Evolutionary conservation across 2,797 vertebrate genomes (phyloP), one percentile per base, ranked within the genome.

Genomic region (Sitta carolinensis): DNA sequence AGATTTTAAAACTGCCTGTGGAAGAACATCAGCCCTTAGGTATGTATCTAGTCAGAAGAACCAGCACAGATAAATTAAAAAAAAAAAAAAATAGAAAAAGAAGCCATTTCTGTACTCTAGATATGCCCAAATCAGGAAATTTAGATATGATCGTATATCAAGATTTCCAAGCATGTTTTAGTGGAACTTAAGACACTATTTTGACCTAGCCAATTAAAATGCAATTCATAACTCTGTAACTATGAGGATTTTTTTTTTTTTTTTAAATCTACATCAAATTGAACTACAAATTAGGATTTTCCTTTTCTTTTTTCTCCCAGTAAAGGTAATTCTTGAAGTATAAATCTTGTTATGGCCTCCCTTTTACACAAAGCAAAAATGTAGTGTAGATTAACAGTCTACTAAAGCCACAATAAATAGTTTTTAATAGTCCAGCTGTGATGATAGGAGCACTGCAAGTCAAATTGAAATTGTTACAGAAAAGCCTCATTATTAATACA

Each of bases 11-110:
- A 13, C 18, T 69, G 6, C 2, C 19, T 83, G 7, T 29, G 11
- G 50, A 90, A 73, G 17, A 69, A 50, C 54, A 61, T 67, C 8
- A 77, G 3, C 2, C 5, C 5, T 40, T 16, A 67, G 2, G 5
- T 36, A 66, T 19, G 18, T 69, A 62, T 27, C 10, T 64, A 86
- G 14, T 21, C 10, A 70, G n/a, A 77, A 66, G 7, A 85, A 42
- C 0, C 2, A 68, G 4, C 7, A 87, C 1, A 66, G 43, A 40
- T 8, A 67, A 23, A 7, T 30, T 34, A 0, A 30, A 25, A 47
- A 36, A 0, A 30, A 25, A 47, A 36, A 14, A 20, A 32, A 4
- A 10, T 9, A 13, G 10, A 10, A 26, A 42, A 51, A 43, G 2
- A 64, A n/a, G 13, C 5, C 0, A n/a, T 50, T 75, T 82, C 6